Base-by-base conservation (phyloP, 2,113 vertebrate genomes). In the Cyphomyrus plagiostoma region DNA sequence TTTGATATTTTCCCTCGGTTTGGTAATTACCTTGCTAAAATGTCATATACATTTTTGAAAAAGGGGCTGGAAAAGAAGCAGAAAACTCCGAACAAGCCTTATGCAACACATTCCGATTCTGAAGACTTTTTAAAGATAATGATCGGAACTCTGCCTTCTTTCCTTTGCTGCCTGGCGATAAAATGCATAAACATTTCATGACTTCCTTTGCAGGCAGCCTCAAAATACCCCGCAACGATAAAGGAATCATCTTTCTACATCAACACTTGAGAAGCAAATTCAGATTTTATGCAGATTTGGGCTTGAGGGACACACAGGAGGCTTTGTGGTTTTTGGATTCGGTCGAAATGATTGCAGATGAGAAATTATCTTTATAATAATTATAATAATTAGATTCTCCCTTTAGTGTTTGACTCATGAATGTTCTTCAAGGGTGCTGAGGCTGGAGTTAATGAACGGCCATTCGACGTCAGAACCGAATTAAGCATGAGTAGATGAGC, bases 161-260 rank as follows among this genome's bases (percentile, higher is more conserved):
- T 87, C 50, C 86, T 53, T 26, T 52, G n/a, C 86, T 87, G 26
- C 50, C 58, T 10, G 35, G 86, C 19, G 56, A 62, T 58, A 45
- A 88, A 52, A n/a, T 45, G 53, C 56, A 62, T 88, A 88, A 88
- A 88, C 50, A 58, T 87, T 56, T 56, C 86, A 56, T 87, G 86
- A 58, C 17, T 88, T 86, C n/a, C 82, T 46, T 45, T 23, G 49
- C 49, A 52, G 1, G 10, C 85, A 52, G 48, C 46, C 49, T 86
- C 49, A 86, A 52, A 86, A 30, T 35, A 48, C 49, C 30, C 56
- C 3, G 35, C 87, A n/a, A 39, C 58, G n/a, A 46, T 62, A 42
- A 39, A 88, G 23, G 50, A 52, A 30, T 56, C 53, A 13, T 62
- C 87, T 62, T 11, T 45, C 35, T 52, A 62, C 87, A 88, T 62